A percentile compares a stretch with the other conserved stretches of the same genome.
These are phyloP conservation scores for Orcinus orca DNA, from an alignment of 2,113 vertebrate genomes.

Conservation along the genomic window DNA sequence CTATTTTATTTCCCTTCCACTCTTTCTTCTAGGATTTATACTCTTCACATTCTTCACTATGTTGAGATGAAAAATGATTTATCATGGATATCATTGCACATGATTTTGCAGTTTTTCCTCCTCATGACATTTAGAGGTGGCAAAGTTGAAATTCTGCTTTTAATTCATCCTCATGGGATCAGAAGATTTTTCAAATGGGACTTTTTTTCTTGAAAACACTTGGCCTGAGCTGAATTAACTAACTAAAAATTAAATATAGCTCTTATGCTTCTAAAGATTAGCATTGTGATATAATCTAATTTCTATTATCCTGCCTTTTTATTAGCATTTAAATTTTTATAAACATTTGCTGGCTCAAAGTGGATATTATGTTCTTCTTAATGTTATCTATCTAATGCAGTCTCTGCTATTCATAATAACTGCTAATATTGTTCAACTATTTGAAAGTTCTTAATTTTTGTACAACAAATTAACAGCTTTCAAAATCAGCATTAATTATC, in stretches of 20 bases:
- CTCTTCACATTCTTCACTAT: not conserved
- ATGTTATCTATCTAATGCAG: slow-evolving; percentile 75
- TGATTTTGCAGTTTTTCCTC: slow-evolving; percentile 26
- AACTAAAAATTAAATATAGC: slow-evolving; percentile 74
- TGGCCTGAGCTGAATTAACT: slow-evolving; percentile 66
- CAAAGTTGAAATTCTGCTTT: slow-evolving; percentile 53
- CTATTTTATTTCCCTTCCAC: not conserved
- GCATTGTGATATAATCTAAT: slow-evolving; percentile 73
- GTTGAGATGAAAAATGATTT: slow-evolving; percentile 5
- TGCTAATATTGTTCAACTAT: slow-evolving; percentile 73
- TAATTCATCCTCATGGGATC: slow-evolving; percentile 56
- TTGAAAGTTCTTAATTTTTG: slow-evolving; percentile 67
- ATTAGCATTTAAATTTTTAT: slow-evolving; percentile 78
- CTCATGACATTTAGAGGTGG: slow-evolving; percentile 44
- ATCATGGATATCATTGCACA: not conserved
- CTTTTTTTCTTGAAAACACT: slow-evolving; percentile 47
- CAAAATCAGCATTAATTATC: slow-evolving; percentile 68
- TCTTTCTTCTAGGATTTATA: not conserved
- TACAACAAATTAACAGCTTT: slow-evolving; percentile 62
- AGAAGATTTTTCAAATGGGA: slow-evolving; percentile 16
- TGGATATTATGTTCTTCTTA: slow-evolving; percentile 73
- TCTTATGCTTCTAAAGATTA: slow-evolving; percentile 71
- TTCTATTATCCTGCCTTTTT: slow-evolving; percentile 75
- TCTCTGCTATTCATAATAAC: slow-evolving; percentile 67
- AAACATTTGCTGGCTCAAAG: slow-evolving; percentile 75